These are phyloP conservation scores for Darevskia nairensis DNA, from an alignment of 2,797 vertebrate genomes.

Conservation along the genomic window DNA sequence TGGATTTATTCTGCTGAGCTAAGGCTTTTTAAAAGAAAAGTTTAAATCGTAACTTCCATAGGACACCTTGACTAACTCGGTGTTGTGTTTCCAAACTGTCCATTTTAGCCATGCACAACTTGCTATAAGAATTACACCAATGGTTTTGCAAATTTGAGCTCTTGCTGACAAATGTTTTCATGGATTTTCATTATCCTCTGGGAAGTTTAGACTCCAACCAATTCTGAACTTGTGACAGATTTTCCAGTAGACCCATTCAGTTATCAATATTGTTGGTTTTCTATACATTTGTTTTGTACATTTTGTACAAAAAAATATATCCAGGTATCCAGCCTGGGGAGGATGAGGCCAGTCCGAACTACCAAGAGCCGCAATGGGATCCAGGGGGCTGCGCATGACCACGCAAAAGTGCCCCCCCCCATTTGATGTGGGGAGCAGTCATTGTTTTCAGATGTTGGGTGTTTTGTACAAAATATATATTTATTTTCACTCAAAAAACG, in stretches of 20 bases:
- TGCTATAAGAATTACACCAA: not conserved
- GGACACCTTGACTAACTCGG: not conserved
- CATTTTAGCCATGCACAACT: not conserved
- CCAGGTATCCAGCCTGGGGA: no score
- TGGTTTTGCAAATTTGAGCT: not conserved
- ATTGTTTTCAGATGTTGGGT: no score
- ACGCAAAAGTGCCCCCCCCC: no score
- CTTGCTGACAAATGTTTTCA: no score
- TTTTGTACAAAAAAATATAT: no score
- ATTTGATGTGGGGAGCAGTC: no score
- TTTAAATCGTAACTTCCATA: not conserved
- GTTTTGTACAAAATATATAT: no score
- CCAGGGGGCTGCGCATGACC: no score
- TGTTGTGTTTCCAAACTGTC: not conserved
- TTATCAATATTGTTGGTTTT: not conserved
- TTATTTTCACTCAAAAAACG: not conserved
- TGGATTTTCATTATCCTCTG: not conserved
- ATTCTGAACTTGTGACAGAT: not conserved
- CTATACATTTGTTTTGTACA: not conserved
- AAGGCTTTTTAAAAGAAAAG: constrained; percentile 16
- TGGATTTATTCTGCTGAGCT: constrained; percentile 11
- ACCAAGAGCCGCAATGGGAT: no score
- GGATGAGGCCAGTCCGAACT: no score
- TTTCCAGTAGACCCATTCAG: not conserved
- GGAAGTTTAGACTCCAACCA: not conserved